These are phyloP conservation scores for Aradophagus sp. DNA, from an alignment of 1,140 invertebrate genomes.

Conservation along the genomic window DNA sequence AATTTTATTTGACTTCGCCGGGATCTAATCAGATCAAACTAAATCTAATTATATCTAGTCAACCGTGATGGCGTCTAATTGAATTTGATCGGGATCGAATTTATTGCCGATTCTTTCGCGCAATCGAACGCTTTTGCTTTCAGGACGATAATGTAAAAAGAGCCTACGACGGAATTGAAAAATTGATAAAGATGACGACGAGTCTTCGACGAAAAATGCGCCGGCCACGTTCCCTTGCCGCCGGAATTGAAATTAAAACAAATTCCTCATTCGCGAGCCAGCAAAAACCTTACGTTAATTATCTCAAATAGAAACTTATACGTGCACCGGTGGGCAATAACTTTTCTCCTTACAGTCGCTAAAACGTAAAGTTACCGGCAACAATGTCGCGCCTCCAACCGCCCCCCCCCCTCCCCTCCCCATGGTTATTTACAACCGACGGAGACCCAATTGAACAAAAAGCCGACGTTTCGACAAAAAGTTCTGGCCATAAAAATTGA, in stretches of 20 bases:
- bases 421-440: conserved; percentile 38
- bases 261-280: conserved; percentile 13
- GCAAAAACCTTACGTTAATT: conserved; percentile 52
- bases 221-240: background rate
- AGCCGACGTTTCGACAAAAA: conserved; percentile 22
- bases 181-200: conserved; percentile 3
- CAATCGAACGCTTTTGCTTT: no score
- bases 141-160: conserved; percentile 5
- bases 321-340: conserved; percentile 40
- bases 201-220: background rate
- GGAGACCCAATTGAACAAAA: conserved; percentile 32
- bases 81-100: conserved; percentile 3
- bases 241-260: conserved; percentile 31
- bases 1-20: conserved; percentile 36
- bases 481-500: no score
- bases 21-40: conserved; percentile 41
- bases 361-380: conserved; percentile 31
- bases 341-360: conserved; percentile 29
- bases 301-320: conserved; percentile 47
- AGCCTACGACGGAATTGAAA: background rate
- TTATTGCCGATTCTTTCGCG: no score
- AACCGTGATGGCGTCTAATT: conserved; percentile 18
- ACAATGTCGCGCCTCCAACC: no score
- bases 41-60: conserved; percentile 46
- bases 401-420: no score